phyloP scores from a whole-genome alignment of 2,888 invertebrate species.

The Osmoderma eremita region DNA sequence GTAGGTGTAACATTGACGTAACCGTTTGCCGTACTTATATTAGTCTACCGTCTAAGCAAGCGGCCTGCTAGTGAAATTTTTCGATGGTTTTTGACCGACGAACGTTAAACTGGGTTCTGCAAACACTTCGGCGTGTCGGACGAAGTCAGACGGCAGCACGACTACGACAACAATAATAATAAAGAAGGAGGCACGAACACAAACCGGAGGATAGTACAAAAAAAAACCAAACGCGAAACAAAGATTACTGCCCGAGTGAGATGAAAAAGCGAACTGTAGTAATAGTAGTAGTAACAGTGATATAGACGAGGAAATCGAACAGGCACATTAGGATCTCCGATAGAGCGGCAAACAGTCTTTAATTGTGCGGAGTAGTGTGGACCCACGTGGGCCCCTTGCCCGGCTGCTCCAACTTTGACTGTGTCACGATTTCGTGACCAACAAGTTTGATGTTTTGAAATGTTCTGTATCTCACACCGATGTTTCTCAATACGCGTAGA shows the following conservation, averaged over 20 bases:
- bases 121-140: too few relatives aligned
- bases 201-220: background rate
- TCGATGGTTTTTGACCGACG: conserved; percentile 9
- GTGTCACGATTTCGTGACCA: conserved; percentile 52
- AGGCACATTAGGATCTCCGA: conserved; percentile 37
- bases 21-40: conserved; percentile 42
- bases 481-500: conserved; percentile 29
- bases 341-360: conserved; percentile 25
- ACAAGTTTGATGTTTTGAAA: conserved; percentile 47
- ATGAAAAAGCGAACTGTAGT: conserved; percentile 18
- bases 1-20: conserved; percentile 53
- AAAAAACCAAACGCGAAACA: conserved; percentile 12
- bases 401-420: conserved; percentile 45
- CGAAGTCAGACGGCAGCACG: conserved; percentile 3
- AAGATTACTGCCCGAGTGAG: background rate
- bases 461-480: conserved; percentile 45
- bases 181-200: conserved; percentile 3
- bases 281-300: conserved; percentile 34
- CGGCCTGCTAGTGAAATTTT: conserved; percentile 36
- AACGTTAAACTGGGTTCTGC: conserved; percentile 21
- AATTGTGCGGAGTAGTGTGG: conserved; percentile 38
- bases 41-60: conserved; percentile 27
- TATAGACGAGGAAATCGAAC: conserved; percentile 37
- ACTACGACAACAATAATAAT: conserved; percentile 27
- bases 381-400: conserved; percentile 44